Conservation (phyloP, 2,113 vertebrate species). For the Ammodytes dubius region DNA sequence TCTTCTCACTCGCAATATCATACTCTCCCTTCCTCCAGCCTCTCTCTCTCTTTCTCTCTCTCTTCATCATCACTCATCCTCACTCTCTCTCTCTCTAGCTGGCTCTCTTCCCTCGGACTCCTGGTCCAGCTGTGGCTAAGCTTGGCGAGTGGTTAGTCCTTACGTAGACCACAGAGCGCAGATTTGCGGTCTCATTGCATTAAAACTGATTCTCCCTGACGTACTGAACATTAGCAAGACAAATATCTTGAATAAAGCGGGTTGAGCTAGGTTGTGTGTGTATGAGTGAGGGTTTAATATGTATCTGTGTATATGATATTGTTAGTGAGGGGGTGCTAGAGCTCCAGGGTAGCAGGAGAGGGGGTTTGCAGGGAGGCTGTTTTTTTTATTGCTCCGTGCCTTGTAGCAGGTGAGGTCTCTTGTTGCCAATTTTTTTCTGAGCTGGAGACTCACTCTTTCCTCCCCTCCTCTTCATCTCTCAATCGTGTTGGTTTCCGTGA, state of each 20-base stretch:
- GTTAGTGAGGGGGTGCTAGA: not conserved
- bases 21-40: slow-evolving; percentile 50
- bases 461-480: slow-evolving; percentile 60
- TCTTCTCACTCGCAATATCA: slow-evolving; percentile 59
- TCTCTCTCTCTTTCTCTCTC: slow-evolving; percentile 37
- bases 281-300: slow-evolving; percentile 15
- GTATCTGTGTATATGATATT: slow-evolving; percentile 27
- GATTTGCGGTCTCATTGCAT: slow-evolving; percentile 73
- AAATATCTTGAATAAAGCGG: slow-evolving; percentile 75
- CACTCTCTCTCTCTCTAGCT: slow-evolving; percentile 42
- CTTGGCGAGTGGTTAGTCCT: slow-evolving; percentile 58
- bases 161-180: slow-evolving; percentile 70
- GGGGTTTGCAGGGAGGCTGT: slow-evolving; percentile 44
- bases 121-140: slow-evolving; percentile 43
- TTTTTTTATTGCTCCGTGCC: slow-evolving; percentile 72
- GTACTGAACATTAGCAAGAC: slow-evolving; percentile 80
- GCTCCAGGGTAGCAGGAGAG: slow-evolving; percentile 29
- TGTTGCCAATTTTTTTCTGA: slow-evolving; percentile 73
- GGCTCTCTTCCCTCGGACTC: slow-evolving; percentile 50
- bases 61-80: slow-evolving; percentile 67
- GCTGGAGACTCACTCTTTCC: slow-evolving; percentile 67
- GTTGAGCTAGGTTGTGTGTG: slow-evolving; percentile 41
- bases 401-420: slow-evolving; percentile 85
- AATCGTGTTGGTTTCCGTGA: slow-evolving; percentile 70
- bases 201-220: slow-evolving; percentile 76